A percentile compares a stretch with the other conserved stretches of the same genome.
Conservation (phyloP, 2,888 invertebrate species). For the Idaea biselata region DNA sequence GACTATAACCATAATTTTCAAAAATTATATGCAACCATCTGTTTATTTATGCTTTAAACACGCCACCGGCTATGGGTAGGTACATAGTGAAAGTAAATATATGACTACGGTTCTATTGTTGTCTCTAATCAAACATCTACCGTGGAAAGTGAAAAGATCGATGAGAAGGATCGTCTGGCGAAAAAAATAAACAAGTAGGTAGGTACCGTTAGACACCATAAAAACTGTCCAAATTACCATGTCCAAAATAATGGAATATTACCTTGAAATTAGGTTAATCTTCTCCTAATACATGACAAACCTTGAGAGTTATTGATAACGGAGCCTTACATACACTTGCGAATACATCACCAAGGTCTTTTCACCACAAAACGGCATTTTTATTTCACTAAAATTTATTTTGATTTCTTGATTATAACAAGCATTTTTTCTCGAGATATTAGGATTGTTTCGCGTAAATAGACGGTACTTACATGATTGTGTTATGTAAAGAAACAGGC, state of each 20-base stretch:
- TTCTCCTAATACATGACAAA: conserved; percentile 23
- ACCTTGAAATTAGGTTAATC: conserved; percentile 22
- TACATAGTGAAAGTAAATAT: background rate
- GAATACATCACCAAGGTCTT: conserved; percentile 42
- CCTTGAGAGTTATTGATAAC: conserved; percentile 42
- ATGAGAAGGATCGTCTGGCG: conserved; percentile 17
- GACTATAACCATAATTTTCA: too few relatives aligned
- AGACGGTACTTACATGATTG: conserved; percentile 59
- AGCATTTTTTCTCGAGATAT: background rate
- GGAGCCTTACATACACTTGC: conserved; percentile 28
- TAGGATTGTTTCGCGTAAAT: conserved; percentile 3
- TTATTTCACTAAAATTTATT: conserved; percentile 14
- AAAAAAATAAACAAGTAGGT: background rate
- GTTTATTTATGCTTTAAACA: background rate
- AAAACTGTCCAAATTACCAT: background rate
- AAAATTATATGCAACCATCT: too few relatives aligned
- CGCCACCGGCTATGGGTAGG: background rate
- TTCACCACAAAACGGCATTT: conserved; percentile 26
- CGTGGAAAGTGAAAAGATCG: background rate
- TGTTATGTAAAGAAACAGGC: conserved; percentile 36
- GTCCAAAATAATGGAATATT: conserved; percentile 13
- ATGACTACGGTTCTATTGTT: background rate
- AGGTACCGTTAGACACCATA: conserved; percentile 1
- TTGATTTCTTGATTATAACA: background rate
- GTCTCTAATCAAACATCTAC: background rate